Percentiles rank a stretch among this genome's conserved stretches.
These are phyloP conservation scores for Microcebus tavaratra DNA, from an alignment of 2,113 vertebrate genomes.

Conservation along the genomic window DNA sequence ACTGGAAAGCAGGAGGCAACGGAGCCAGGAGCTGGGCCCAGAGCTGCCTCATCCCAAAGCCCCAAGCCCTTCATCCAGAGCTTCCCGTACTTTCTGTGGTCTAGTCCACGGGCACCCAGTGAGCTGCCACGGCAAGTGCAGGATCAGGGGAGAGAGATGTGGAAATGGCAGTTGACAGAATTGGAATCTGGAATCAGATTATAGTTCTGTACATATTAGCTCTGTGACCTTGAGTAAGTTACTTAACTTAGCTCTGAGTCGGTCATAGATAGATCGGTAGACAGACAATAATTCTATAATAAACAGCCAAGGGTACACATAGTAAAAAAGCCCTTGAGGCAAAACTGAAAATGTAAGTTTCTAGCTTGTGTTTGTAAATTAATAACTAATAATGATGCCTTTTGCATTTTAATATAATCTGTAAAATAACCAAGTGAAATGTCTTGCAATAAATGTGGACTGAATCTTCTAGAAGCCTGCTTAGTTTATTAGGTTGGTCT, in stretches of 20 bases:
- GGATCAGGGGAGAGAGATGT: not conserved
- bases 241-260: not conserved
- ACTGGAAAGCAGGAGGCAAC: too few species aligned
- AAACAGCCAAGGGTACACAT: not conserved
- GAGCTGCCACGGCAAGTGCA: not conserved
- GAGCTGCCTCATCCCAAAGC: not conserved
- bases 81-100: not conserved
- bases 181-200: not conserved
- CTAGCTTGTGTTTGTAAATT: constrained; percentile 37
- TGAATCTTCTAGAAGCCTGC: not conserved
- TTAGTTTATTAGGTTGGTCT: not conserved
- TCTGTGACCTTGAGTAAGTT: not conserved
- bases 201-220: not conserved
- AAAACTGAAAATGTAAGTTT: constrained; percentile 26
- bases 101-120: not conserved
- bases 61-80: not conserved
- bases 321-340: not conserved
- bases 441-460: not conserved
- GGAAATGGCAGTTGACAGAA: not conserved
- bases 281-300: not conserved
- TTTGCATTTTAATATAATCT: constrained; percentile 22
- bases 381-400: not conserved
- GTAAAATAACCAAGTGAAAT: not conserved
- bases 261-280: not conserved
- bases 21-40: not conserved